These are phyloP conservation scores for Gasteruption jaculator DNA, from an alignment of 2,888 invertebrate genomes.

Conservation along the genomic window DNA sequence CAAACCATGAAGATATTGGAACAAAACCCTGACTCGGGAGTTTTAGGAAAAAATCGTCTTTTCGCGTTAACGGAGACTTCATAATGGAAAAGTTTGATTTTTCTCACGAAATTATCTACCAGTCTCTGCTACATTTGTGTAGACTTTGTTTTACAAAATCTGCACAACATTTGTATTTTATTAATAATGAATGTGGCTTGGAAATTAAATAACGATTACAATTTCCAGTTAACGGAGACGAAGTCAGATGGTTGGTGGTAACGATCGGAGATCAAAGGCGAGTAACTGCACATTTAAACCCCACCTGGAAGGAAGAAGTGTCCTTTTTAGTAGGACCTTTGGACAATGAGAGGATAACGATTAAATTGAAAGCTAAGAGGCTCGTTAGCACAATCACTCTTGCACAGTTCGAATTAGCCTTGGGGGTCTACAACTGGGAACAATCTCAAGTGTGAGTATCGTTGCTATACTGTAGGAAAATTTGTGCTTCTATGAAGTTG, in stretches of 20 bases:
- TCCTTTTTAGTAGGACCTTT: slow-evolving; percentile 54
- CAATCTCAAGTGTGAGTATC: slow-evolving; percentile 46
- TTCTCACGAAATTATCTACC: too few relatives aligned
- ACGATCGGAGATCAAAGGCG: slow-evolving; percentile 51
- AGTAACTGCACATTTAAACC: slow-evolving; percentile 45
- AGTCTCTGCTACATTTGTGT: too few relatives aligned
- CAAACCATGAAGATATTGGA: too few relatives aligned
- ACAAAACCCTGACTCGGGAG: too few relatives aligned
- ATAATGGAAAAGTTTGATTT: too few relatives aligned
- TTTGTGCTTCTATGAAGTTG: neutral
- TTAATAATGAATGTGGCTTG: too few relatives aligned
- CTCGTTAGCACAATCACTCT: slow-evolving; percentile 54
- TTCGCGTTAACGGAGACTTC: too few relatives aligned
- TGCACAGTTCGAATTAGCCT: slow-evolving; percentile 51
- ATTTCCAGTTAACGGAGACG: slow-evolving; percentile 45
- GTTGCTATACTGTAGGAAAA: neutral
- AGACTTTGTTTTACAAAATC: too few relatives aligned
- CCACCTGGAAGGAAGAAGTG: slow-evolving; percentile 52
- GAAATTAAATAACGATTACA: too few relatives aligned
- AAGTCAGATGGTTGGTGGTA: slow-evolving; percentile 52
- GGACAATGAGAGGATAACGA: slow-evolving; percentile 49
- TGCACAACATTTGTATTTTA: too few relatives aligned
- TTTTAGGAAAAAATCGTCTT: too few relatives aligned
- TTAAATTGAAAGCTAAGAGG: slow-evolving; percentile 54
- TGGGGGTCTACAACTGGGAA: slow-evolving; percentile 53